Evolutionary conservation across 2,797 vertebrate species (phyloP).

Genomic region (Acanthopagrus latus): DNA sequence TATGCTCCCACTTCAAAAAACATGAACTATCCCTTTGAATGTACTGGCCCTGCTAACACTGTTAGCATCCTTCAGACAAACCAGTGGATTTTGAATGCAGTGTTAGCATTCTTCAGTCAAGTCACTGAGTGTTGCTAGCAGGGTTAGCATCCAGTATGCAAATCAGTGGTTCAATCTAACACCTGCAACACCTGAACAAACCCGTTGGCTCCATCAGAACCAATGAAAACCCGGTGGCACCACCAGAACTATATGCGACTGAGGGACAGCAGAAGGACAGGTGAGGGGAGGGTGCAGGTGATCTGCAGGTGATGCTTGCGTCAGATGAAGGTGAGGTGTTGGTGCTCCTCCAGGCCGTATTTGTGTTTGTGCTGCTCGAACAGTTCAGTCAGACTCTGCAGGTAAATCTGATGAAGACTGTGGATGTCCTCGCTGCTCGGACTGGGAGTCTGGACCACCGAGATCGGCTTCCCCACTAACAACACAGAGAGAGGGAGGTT

Average conservation of each 20-base stretch:
- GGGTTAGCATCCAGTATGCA: too few species aligned
- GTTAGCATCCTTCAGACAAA: background rate
- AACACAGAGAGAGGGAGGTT: background rate
- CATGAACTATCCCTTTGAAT: background rate
- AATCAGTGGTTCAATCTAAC: too few species aligned
- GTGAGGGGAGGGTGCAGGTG: too few species aligned
- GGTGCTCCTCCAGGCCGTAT: conserved; percentile 74
- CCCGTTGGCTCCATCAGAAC: too few species aligned
- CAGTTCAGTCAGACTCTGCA: conserved; percentile 79
- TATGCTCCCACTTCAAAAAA: too few species aligned
- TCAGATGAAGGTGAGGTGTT: conserved; percentile 81
- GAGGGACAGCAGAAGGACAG: too few species aligned
- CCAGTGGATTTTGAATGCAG: background rate
- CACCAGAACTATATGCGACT: too few species aligned
- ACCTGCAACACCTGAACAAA: too few species aligned
- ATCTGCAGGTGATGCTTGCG: too few species aligned
- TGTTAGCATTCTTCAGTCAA: background rate
- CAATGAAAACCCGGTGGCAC: too few species aligned
- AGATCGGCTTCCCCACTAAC: conserved; percentile 86
- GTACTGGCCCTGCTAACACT: background rate
- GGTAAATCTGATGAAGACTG: conserved; percentile 79
- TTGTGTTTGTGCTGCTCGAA: conserved; percentile 85
- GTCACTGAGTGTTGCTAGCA: background rate
- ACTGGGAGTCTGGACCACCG: conserved; percentile 59
- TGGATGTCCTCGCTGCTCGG: conserved; percentile 84